A percentile compares a stretch with the other conserved stretches of the same genome.
phyloP scores from a whole-genome alignment of 2,113 vertebrate species.

The Laticauda colubrina region DNA sequence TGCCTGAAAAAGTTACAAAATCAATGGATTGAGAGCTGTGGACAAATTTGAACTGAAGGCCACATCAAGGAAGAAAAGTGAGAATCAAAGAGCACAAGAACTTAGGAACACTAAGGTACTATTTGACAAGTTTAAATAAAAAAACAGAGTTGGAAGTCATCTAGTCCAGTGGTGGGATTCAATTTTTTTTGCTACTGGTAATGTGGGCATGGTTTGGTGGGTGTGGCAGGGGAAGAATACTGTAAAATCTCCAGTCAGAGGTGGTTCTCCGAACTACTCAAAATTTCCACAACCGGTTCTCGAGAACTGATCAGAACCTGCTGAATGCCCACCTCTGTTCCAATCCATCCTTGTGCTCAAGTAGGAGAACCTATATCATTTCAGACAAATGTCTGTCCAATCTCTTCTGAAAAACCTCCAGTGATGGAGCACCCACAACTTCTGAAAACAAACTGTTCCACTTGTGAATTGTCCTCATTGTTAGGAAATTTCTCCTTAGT shows the following conservation, averaged over 20 bases:
- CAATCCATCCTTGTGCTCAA: too few species aligned
- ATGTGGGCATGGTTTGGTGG: too few species aligned
- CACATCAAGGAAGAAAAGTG: not conserved
- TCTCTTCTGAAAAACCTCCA: not conserved
- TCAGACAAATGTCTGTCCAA: not conserved
- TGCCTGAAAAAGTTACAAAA: not conserved
- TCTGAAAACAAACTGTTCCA: not conserved
- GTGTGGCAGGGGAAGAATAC: too few species aligned
- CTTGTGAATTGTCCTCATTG: too few species aligned
- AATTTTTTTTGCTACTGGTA: too few species aligned
- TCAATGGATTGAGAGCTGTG: not conserved
- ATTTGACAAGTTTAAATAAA: not conserved
- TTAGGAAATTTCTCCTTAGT: too few species aligned
- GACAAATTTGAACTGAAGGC: not conserved
- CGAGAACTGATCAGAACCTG: too few species aligned
- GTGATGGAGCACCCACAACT: not conserved
- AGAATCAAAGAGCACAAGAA: not conserved
- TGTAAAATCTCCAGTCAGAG: too few species aligned
- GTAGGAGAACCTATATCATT: not conserved
- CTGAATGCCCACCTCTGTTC: too few species aligned
- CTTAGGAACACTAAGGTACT: not conserved
- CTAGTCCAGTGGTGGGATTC: not conserved
- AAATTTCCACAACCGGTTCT: too few species aligned
- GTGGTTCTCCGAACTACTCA: too few species aligned
- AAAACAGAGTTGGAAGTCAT: not conserved